Evolutionary conservation across 2,797 vertebrate species (phyloP), one percentile per base, ranked within the genome.

Genomic region (Paramormyrops hopkinsi): DNA sequence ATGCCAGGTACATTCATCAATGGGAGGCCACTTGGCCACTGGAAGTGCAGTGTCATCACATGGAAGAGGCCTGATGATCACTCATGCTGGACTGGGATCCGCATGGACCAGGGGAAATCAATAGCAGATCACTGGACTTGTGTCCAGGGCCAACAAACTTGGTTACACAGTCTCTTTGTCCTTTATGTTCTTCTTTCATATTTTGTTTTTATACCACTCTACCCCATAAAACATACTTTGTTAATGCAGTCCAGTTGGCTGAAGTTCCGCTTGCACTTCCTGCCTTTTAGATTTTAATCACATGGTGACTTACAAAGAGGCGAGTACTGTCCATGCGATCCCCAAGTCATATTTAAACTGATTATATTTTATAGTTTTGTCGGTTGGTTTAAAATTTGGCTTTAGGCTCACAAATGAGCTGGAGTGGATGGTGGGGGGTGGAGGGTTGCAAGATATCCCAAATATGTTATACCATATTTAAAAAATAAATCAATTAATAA

Each of bases 41-140:
- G 62, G 91, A 95, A 95, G 94, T 93, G 94, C 94, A 94, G 94
- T 95, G 94, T 95, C 95, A 96, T 96, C 95, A 95, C 95, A 95
- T 95, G 92, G 93, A 93, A 93, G 94, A 94, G 92, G 94, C 82
- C 89, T 93, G 95, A 95, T 95, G 94, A 93, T 93, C 92, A 92
- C 92, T 93, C 92, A 92, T 94, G 93, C 92, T 95, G 94, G 93
- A 95, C 94, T 94, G 94, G 94, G 92, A 94, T 93, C 92, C 92
- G 92, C 92, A 92, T 93, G 91, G 92, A 93, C 95, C 93, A 12
- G 8, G 92, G 93, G 94, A 95, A 96, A 96, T 96, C 96, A 95
- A 96, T 96, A 95, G 92, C 92, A 95, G 94, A 94, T 95, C 95
- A 94, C 93, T 95, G 94, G 89, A 91, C 92, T 90, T 14, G 22